phyloP scores from a whole-genome alignment of 92 coral and sea anemone genomes.

The Plumapathes pennacea region DNA sequence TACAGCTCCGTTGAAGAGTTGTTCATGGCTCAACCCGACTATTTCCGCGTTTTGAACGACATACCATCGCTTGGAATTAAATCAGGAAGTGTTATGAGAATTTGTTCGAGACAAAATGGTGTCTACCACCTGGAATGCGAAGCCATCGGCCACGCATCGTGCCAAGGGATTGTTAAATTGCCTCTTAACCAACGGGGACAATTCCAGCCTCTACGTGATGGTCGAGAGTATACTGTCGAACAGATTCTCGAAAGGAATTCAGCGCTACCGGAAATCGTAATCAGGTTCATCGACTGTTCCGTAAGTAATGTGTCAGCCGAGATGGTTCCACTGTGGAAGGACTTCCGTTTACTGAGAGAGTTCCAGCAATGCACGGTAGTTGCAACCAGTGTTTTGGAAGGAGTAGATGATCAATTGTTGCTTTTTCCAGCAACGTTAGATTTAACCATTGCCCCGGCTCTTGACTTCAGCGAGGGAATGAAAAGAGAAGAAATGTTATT shows the following conservation, averaged over 20 bases:
- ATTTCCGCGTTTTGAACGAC: slow-evolving; percentile 47
- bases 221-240: slow-evolving; percentile 28
- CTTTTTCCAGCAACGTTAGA: too few species aligned
- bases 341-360: too few species aligned
- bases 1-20: slow-evolving; percentile 23
- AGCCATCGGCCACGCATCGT: neutral
- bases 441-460: too few species aligned
- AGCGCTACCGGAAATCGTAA: slow-evolving; percentile 33
- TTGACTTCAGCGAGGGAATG: too few species aligned
- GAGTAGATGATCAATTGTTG: too few species aligned
- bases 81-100: slow-evolving; percentile 35
- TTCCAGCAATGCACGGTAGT: too few species aligned
- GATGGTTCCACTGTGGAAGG: too few species aligned
- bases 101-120: slow-evolving; percentile 14
- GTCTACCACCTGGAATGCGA: slow-evolving; percentile 22
- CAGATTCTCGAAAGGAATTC: slow-evolving; percentile 27
- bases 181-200: slow-evolving; percentile 40
- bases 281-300: too few species aligned
- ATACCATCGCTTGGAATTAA: slow-evolving; percentile 27
- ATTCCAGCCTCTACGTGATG: slow-evolving; percentile 52
- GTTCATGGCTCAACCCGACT: slow-evolving; percentile 22
- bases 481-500: too few species aligned
- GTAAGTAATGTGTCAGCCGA: too few species aligned
- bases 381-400: too few species aligned
- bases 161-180: slow-evolving; percentile 7